Conservation (phyloP, 64 coral and sea anemone genomes). For the Hydrozoanthus tunicans region DNA sequence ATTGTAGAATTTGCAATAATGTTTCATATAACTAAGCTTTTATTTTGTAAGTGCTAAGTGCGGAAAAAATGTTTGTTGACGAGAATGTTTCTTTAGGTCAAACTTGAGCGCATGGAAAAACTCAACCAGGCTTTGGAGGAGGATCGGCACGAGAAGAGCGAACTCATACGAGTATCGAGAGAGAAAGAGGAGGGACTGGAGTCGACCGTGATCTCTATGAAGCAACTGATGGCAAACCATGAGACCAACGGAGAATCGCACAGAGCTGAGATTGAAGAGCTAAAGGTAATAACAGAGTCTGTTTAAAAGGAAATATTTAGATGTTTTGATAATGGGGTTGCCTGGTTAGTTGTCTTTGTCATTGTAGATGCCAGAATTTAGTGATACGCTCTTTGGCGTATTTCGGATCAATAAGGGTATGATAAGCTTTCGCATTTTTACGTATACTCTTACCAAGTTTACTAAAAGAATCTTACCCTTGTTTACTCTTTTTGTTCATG, state of each 20-base stretch:
- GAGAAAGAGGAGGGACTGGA: constrained; percentile 47
- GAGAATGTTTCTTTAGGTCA: neutral
- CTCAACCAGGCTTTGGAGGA: constrained; percentile 41
- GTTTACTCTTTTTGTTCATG: neutral
- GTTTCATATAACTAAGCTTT: too few relatives aligned
- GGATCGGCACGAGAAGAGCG: constrained; percentile 63
- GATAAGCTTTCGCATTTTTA: too few relatives aligned
- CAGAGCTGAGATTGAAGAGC: constrained; percentile 36
- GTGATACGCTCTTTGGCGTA: too few relatives aligned
- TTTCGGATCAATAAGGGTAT: too few relatives aligned
- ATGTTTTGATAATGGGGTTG: too few relatives aligned
- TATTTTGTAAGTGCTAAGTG: too few relatives aligned
- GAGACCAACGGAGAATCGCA: constrained; percentile 62
- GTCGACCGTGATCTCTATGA: constrained; percentile 41
- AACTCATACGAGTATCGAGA: neutral
- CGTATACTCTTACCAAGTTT: too few relatives aligned
- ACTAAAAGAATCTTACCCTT: neutral
- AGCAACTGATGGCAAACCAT: constrained; percentile 11
- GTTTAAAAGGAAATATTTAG: too few relatives aligned
- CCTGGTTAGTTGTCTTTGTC: too few relatives aligned
- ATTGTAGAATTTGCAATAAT: too few relatives aligned
- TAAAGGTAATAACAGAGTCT: constrained; percentile 15
- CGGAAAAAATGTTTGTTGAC: too few relatives aligned
- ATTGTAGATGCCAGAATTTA: too few relatives aligned
- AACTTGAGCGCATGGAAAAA: constrained; percentile 8